A percentile compares a stretch with the other conserved stretches of the same genome.
These are phyloP conservation scores for Balanococcus diminutus DNA, from an alignment of 2,888 invertebrate species.

Conservation along the genomic window DNA sequence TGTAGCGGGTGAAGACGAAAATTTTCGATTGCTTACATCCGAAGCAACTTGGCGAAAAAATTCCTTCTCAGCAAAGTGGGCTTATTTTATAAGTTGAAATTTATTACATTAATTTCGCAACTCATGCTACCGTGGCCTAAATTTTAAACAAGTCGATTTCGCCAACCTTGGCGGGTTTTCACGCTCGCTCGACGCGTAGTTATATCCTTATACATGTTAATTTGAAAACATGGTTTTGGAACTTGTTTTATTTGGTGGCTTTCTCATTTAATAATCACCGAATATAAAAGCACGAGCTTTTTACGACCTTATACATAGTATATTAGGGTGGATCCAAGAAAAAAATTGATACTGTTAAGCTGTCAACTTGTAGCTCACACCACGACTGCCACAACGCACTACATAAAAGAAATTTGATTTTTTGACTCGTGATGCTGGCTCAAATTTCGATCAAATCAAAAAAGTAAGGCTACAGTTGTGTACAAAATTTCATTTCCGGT, in stretches of 20 bases:
- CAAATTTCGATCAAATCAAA: no score
- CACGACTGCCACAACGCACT: no score
- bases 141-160: background rate
- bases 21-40: background rate
- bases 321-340: no score
- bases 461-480: no score
- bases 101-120: background rate
- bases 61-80: background rate
- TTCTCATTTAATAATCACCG: background rate
- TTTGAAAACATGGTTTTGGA: background rate
- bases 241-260: background rate
- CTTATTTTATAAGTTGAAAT: background rate
- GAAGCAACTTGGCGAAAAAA: background rate
- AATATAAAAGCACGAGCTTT: background rate
- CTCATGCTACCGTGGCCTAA: slow-evolving; percentile 5
- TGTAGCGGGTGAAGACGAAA: background rate
- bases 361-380: no score
- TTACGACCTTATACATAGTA: background rate
- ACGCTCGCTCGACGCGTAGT: no score
- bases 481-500: no score
- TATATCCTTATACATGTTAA: background rate
- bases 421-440: no score
- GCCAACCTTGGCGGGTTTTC: background rate
- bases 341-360: no score
- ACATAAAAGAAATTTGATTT: no score